These are phyloP conservation scores for Aphodius sticticus DNA, from an alignment of 2,888 invertebrate species.

Conservation along the genomic window DNA sequence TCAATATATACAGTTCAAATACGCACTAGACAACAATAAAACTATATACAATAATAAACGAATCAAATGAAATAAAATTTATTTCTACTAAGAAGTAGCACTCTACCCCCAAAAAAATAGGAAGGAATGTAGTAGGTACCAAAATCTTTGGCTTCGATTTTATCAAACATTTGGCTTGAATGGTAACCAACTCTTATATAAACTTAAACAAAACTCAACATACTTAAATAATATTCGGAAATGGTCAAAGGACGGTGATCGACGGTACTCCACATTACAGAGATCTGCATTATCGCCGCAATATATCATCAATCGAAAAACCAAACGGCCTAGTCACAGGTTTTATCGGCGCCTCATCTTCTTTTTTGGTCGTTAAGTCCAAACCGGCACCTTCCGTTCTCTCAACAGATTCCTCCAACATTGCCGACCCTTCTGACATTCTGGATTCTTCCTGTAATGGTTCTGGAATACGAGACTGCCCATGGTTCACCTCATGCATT, in stretches of 20 bases:
- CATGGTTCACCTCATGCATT: conserved; percentile 86
- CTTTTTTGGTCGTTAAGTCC: conserved; percentile 50
- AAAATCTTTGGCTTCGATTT: background rate
- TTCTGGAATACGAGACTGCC: conserved; percentile 5
- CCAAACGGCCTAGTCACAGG: conserved; percentile 66
- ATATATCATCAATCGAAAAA: conserved; percentile 88
- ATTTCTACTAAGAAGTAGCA: background rate
- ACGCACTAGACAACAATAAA: background rate
- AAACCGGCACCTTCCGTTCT: conserved; percentile 46
- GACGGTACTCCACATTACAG: background rate
- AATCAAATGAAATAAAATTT: background rate
- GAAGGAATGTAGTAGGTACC: background rate
- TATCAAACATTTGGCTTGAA: background rate
- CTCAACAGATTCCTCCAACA: conserved; percentile 38
- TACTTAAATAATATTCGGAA: background rate
- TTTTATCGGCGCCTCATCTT: conserved; percentile 28
- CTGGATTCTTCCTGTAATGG: background rate
- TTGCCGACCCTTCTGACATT: background rate
- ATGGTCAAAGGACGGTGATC: background rate
- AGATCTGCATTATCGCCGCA: conserved; percentile 73
- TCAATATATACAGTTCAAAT: conserved; percentile 36
- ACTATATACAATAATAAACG: conserved; percentile 36
- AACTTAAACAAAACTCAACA: conserved; percentile 4
- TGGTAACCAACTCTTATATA: background rate
- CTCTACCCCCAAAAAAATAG: background rate